phyloP scores from a whole-genome alignment of 37 sponge, comb jelly and placozoan genomes.

The Dysidea cf. avara region DNA sequence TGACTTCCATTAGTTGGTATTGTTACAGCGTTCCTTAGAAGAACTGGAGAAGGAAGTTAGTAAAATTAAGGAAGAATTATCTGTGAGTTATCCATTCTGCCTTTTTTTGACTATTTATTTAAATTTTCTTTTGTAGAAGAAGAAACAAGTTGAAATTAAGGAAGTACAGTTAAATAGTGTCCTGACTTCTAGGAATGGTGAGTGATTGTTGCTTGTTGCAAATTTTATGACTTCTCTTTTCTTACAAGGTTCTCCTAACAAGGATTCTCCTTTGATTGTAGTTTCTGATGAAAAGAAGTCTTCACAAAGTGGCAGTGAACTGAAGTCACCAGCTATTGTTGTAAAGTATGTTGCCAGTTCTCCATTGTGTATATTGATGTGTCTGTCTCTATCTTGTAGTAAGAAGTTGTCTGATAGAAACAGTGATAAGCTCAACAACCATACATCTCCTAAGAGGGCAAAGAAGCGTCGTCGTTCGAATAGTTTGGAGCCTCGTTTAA shows the following conservation, averaged over 20 bases:
- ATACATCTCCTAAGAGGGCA: not conserved
- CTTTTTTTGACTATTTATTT: not conserved
- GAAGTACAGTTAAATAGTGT: slow-evolving; percentile 42
- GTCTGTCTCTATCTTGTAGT: too few species aligned
- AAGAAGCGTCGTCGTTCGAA: not conserved
- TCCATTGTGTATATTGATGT: too few species aligned
- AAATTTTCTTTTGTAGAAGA: slow-evolving; percentile 2
- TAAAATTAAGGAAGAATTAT: slow-evolving; percentile 34
- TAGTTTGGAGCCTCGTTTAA: too few species aligned
- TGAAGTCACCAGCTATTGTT: too few species aligned
- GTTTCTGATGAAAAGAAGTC: too few species aligned
- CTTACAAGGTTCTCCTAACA: too few species aligned
- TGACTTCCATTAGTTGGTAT: slow-evolving; percentile 50
- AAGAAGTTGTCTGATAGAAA: too few species aligned
- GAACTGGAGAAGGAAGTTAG: slow-evolving; percentile 64
- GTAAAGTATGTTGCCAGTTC: too few species aligned
- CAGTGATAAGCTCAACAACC: not conserved
- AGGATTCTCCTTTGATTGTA: too few species aligned
- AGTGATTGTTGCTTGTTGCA: too few species aligned
- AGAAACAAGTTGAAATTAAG: slow-evolving; percentile 52
- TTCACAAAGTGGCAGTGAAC: too few species aligned
- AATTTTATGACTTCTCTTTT: too few species aligned
- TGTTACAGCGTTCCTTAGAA: slow-evolving; percentile 49
- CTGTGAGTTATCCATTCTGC: not conserved
- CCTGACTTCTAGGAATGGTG: not conserved